These are phyloP conservation scores for Pelecanus crispus DNA, from an alignment of 2,113 vertebrate species.

Conservation along the genomic window DNA sequence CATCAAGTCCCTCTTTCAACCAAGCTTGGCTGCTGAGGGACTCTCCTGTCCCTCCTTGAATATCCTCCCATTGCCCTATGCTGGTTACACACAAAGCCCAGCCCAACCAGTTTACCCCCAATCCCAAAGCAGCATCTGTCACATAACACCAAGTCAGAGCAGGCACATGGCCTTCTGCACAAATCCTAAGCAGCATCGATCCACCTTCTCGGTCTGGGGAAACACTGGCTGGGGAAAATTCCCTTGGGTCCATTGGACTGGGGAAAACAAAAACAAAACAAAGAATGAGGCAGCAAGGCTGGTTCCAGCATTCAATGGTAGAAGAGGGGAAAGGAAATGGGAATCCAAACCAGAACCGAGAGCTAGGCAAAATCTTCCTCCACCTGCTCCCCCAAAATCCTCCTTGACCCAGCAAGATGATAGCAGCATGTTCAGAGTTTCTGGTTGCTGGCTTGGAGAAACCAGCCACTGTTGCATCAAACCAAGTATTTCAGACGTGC, in stretches of 20 bases:
- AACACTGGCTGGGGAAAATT: conserved; percentile 3
- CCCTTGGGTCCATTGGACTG: neutral
- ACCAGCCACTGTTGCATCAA: conserved; percentile 33
- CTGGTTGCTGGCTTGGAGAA: conserved; percentile 14
- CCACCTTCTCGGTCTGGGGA: neutral
- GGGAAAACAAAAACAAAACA: conserved; percentile 4
- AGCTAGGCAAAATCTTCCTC: neutral
- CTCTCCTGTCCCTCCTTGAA: neutral
- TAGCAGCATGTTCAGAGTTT: conserved; percentile 59
- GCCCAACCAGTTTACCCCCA: neutral
- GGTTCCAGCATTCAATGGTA: conserved; percentile 7
- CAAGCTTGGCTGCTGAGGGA: neutral
- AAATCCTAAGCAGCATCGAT: conserved; percentile 21
- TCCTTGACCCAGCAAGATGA: conserved; percentile 42
- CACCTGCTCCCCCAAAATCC: conserved; percentile 23
- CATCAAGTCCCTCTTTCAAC: neutral
- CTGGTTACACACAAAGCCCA: conserved; percentile 7
- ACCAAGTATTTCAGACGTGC: neutral
- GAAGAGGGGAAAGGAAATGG: conserved; percentile 13
- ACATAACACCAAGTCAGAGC: neutral
- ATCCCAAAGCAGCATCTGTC: conserved; percentile 61
- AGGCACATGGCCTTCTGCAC: neutral
- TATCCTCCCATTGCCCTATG: neutral
- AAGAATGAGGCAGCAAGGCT: conserved; percentile 10
- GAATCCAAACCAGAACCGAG: conserved; percentile 16